phyloP scores from a whole-genome alignment of 2,113 vertebrate species.

The Nasalis larvatus region DNA sequence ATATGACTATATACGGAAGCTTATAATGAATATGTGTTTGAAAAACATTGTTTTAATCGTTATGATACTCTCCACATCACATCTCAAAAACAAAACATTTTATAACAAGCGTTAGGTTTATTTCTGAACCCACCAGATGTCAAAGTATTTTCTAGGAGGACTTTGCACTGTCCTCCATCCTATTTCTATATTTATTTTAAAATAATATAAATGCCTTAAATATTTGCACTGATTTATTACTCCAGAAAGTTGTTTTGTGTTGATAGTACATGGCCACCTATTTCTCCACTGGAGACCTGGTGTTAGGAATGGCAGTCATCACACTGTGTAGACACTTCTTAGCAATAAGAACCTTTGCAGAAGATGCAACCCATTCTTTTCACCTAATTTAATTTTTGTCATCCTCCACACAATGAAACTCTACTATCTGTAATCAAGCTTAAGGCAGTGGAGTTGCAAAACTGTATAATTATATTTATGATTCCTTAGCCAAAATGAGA shows the following conservation, averaged over 20 bases:
- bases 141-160: not conserved
- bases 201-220: not conserved
- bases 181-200: not conserved
- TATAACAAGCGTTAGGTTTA: not conserved
- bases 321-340: accelerated
- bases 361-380: not conserved
- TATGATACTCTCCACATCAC: not conserved
- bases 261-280: accelerated
- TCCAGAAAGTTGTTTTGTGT: not conserved
- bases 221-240: not conserved
- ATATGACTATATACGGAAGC: not conserved
- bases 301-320: accelerated
- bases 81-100: not conserved
- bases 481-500: conserved; percentile 29
- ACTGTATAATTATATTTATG: conserved; percentile 25
- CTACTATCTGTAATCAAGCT: conserved; percentile 9
- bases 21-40: not conserved
- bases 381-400: not conserved
- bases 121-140: not conserved
- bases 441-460: not conserved
- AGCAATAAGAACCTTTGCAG: not conserved
- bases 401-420: not conserved
- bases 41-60: not conserved
- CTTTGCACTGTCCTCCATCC: not conserved
- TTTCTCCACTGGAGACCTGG: not conserved